Conservation (phyloP, 2,888 invertebrate species). For the Dendrolimus houi region DNA sequence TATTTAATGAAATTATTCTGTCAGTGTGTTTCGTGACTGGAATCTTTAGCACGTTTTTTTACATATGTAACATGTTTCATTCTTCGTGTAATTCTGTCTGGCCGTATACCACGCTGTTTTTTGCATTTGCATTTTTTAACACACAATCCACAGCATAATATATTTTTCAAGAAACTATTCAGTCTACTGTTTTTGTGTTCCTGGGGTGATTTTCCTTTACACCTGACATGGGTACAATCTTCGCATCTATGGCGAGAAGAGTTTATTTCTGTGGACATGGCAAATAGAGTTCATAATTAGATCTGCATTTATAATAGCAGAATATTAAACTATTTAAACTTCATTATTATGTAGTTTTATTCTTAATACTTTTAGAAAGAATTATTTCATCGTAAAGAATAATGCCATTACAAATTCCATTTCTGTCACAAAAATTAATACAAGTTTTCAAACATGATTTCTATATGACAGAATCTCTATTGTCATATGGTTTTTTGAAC, state of each 20-base stretch:
- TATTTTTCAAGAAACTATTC: slow-evolving; percentile 9
- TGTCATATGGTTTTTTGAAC: too few relatives aligned
- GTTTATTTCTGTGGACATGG: slow-evolving; percentile 8
- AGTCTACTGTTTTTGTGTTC: slow-evolving; percentile 2
- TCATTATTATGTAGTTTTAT: too few relatives aligned
- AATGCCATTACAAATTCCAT: too few relatives aligned
- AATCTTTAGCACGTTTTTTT: slow-evolving; percentile 5
- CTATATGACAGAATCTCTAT: too few relatives aligned
- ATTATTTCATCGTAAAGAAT: too few relatives aligned
- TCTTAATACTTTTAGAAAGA: too few relatives aligned
- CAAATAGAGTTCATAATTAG: slow-evolving; percentile 9
- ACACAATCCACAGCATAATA: slow-evolving; percentile 13
- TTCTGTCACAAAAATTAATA: too few relatives aligned
- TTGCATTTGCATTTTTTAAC: slow-evolving; percentile 1
- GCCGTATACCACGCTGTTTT: slow-evolving; percentile 1
- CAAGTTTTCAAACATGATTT: too few relatives aligned
- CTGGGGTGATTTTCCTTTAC: slow-evolving; percentile 1
- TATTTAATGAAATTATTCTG: too few relatives aligned
- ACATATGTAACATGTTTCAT: slow-evolving; percentile 14
- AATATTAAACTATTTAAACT: too few relatives aligned
- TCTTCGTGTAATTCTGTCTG: slow-evolving; percentile 11
- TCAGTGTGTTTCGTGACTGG: slow-evolving; percentile 4
- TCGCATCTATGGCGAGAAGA: slow-evolving; percentile 7
- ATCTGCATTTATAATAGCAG: too few relatives aligned
- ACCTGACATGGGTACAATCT: slow-evolving; percentile 5